A percentile compares a stretch with the other conserved stretches of the same genome.
Evolutionary conservation across 92 coral and sea anemone genomes (phyloP).

Genomic region (Phenganax subtilis): DNA sequence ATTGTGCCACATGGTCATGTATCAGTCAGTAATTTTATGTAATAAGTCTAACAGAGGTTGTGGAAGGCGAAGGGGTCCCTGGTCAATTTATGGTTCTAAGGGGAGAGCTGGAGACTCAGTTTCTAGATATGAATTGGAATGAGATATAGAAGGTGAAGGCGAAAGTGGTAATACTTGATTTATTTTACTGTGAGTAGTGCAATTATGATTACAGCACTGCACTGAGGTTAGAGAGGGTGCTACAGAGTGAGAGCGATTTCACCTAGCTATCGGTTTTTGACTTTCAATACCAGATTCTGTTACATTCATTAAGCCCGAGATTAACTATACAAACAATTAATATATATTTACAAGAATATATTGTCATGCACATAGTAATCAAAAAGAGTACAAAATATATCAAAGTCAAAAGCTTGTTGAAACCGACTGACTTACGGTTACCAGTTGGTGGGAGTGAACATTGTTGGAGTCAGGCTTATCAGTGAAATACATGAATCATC

Average conservation of each 20-base stretch:
- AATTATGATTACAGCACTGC: neutral
- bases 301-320: neutral
- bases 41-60: neutral
- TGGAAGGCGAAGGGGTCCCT: neutral
- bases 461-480: too few relatives aligned
- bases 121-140: neutral
- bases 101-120: conserved; percentile 8
- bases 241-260: neutral
- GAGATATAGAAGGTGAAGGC: neutral
- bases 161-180: neutral
- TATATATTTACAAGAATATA: neutral
- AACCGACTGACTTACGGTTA: too few relatives aligned
- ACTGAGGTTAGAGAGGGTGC: neutral
- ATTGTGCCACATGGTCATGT: neutral
- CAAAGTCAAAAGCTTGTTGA: too few relatives aligned
- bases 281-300: neutral
- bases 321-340: neutral
- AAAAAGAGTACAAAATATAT: too few relatives aligned
- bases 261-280: neutral
- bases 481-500: too few relatives aligned
- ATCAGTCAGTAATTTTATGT: neutral
- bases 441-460: too few relatives aligned
- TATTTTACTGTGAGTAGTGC: neutral
- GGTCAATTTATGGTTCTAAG: neutral
- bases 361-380: neutral